phyloP scores from a whole-genome alignment of 2,888 invertebrate genomes.

The Metalampra italica region DNA sequence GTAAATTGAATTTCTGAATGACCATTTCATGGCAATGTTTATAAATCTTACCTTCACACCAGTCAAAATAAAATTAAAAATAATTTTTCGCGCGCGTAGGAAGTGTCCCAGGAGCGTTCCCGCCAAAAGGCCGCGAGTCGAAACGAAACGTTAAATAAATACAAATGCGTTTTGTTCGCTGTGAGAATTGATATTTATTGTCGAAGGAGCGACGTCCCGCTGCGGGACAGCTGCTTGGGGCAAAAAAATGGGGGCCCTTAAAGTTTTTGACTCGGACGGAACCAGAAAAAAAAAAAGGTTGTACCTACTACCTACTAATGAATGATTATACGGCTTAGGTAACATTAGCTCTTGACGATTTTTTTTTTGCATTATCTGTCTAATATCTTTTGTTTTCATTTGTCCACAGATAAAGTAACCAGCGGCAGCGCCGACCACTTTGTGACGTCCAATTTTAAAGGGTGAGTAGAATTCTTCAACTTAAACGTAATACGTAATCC shows the following conservation, averaged over 20 bases:
- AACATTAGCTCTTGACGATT: too few species aligned
- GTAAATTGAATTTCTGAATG: not conserved
- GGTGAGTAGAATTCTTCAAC: too few species aligned
- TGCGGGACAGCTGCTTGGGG: slow-evolving; percentile 51
- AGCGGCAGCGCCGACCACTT: too few species aligned
- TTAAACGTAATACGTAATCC: too few species aligned
- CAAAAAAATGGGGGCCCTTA: slow-evolving; percentile 41
- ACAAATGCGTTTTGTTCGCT: slow-evolving; percentile 68
- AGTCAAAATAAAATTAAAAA: slow-evolving; percentile 38
- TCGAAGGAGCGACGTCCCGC: slow-evolving; percentile 65
- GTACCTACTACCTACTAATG: slow-evolving; percentile 4
- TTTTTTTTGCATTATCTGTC: too few species aligned
- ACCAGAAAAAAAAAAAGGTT: not conserved
- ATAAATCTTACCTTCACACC: slow-evolving; percentile 31
- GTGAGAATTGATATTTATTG: slow-evolving; percentile 75
- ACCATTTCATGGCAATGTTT: not conserved
- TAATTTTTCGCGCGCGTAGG: slow-evolving; percentile 49
- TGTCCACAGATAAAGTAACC: not conserved
- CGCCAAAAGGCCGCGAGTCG: slow-evolving; percentile 40
- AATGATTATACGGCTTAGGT: too few species aligned
- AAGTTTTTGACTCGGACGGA: slow-evolving; percentile 30
- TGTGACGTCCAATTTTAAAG: too few species aligned
- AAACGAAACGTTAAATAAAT: slow-evolving; percentile 61
- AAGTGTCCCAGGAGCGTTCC: slow-evolving; percentile 45
- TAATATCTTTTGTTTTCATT: too few species aligned